Base-by-base conservation (phyloP, 2,113 vertebrate genomes). In the Clarias gariepinus region DNA sequence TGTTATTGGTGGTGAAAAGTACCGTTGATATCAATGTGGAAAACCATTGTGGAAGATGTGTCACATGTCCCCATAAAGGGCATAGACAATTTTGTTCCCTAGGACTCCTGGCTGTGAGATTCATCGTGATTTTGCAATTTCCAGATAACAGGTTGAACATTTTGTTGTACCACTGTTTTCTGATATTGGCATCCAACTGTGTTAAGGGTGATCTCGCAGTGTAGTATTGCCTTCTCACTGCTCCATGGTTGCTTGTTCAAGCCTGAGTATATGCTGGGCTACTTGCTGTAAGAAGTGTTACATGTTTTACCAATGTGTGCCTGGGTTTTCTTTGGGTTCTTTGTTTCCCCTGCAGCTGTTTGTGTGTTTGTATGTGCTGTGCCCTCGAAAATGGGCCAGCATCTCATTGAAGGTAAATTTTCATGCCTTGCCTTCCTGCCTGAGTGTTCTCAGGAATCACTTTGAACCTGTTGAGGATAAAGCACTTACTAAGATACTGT, bases 391-490 rank as follows among this genome's bases (percentile, higher is more conserved):
- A 12, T 74, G 3, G 3, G 28, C 76, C 30, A 15, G 53, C 12
- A 6, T 79, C 28, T 18, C 28, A 33, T 79, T 21, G 18, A 0
- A 4, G 41, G 47, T 69, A 19, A 36, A 73, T 23, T 30, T 33
- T 69, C 53, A 52, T 57, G 15, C 83, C 61, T 61, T 64, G 74
- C 19, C 9, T 36, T 36, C 33, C 33, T 36, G 33, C 33, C 47
- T 25, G 77, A 33, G 10, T 53, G 69, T 55, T 79, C 60, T n/a
- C 33, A 19, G 36, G 60, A 52, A 71, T 88, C 28, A 88, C 55
- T 30, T 68, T 68, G 64, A 68, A 7, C 68, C 7, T 13, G 3
- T 47, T 4, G 5, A 7, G 47, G 23, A 58, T 58, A 36, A 36
- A 81, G 4, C 57, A 41, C 19, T 60, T 23, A 13, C 33, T n/a